Evolutionary conservation across 2,797 vertebrate species (phyloP).

Genomic region (Capromys pilorides): DNA sequence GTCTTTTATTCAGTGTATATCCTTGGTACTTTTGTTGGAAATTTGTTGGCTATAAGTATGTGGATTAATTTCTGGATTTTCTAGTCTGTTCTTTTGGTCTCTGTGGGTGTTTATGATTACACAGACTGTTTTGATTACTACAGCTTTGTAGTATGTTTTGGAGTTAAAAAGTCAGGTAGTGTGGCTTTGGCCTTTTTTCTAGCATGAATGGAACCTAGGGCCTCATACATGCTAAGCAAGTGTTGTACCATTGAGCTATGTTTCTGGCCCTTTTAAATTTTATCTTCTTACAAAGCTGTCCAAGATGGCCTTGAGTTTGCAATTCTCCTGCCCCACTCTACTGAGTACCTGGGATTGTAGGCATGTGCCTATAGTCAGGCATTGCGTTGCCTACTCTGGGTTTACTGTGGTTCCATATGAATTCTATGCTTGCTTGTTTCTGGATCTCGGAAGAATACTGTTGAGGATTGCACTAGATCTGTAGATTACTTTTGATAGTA

Average conservation of each 20-base stretch:
- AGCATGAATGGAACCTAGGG: background rate
- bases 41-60: no score
- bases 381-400: background rate
- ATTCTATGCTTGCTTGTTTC: background rate
- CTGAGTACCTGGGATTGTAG: background rate
- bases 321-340: background rate
- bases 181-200: background rate
- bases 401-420: background rate
- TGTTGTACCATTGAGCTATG: background rate
- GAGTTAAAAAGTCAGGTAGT: background rate
- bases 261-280: background rate
- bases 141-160: background rate
- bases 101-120: background rate
- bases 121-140: background rate
- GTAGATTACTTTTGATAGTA: background rate
- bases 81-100: background rate
- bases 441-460: background rate
- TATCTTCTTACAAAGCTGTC: background rate
- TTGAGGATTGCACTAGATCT: background rate
- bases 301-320: background rate
- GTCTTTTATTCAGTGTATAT: background rate
- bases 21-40: background rate
- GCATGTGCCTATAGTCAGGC: background rate
- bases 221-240: background rate
- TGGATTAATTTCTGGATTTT: background rate